Evolutionary conservation across 35 echinoderm and acorn worm species (phyloP), one percentile per base, ranked within the genome.

Genomic region (Patiria miniata): DNA sequence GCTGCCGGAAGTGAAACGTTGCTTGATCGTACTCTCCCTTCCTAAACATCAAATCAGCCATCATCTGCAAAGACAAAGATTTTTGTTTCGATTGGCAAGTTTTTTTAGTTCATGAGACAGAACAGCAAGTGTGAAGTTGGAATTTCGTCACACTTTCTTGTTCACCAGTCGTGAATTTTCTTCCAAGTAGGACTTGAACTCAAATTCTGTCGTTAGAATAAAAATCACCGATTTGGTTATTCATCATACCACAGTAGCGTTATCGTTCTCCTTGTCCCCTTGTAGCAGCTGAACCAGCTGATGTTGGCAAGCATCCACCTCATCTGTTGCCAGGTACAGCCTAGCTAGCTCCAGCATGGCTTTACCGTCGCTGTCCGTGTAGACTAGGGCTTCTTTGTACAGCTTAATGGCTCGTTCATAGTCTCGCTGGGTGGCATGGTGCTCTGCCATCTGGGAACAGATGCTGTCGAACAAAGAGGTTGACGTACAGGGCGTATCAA

Each of bases 21-120:
- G 95, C 95, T 87, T 98, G 92, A 19, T 98, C 95, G 68, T 98
- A 98, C 18, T 91, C 92, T 58, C 95, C 95, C 76, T 98, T 98
- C 82, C 95, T 91, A 65, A 98, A 98, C 95, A 98, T 98, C 85
- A 98, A 82, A 54, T 98, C 95, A 29, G 95, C 95, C 95, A 98
- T 94, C 95, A 98, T 98, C 94, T 97, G 91, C 2, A 38, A 82
- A 83, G 15, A 18, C 54, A 61, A 53, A 12, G 12, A n/a, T 79
- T 37, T 21, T 40, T 79, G 2, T 26, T 44, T 79, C 15, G 9
- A 79, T 50, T 7, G 12, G 16, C 5, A 79, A 79, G 19, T 8
- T 29, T 33, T 68, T 68, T 3, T 68, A 22, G 9, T 58, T 58
- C n/a, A n/a, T n/a, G n/a, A n/a, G n/a, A n/a, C n/a, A n/a, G n/a